A percentile compares a stretch with the other conserved stretches of the same genome.
Conservation (phyloP, 1,140 invertebrate genomes). For the Tribolium madens region DNA sequence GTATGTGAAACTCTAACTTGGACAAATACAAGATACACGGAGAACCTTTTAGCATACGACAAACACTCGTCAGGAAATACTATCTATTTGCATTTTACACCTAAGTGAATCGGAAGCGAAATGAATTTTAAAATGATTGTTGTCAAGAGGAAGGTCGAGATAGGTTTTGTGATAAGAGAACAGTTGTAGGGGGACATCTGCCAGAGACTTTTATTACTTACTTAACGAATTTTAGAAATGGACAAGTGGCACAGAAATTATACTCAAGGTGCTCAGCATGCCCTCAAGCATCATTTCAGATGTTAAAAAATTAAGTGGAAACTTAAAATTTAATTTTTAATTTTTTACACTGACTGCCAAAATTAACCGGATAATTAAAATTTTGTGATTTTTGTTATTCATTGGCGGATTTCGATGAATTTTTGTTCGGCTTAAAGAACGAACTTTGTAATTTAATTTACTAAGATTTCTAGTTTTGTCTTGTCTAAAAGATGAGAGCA, state of each 20-base stretch:
- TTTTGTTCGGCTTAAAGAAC: no score
- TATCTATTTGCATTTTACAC: slow-evolving; percentile 36
- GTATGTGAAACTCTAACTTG: slow-evolving; percentile 30
- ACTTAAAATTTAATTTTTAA: no score
- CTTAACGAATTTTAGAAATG: not conserved
- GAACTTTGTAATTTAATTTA: no score
- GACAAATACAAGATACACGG: slow-evolving; percentile 32
- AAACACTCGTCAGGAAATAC: slow-evolving; percentile 37
- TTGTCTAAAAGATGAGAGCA: no score
- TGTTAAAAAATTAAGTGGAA: no score
- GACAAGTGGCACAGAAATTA: not conserved
- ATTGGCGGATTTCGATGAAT: no score
- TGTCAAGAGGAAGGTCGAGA: not conserved
- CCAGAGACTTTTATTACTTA: not conserved
- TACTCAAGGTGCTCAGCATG: not conserved
- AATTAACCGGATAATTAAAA: no score
- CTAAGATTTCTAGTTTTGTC: no score
- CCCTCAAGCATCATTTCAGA: no score
- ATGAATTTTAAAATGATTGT: slow-evolving; percentile 9
- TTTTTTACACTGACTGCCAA: no score
- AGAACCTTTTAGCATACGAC: slow-evolving; percentile 38
- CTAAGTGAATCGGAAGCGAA: slow-evolving; percentile 19
- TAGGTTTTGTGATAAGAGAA: not conserved
- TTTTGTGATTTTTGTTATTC: no score
- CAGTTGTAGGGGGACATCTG: not conserved